These are phyloP conservation scores for Coronaproctus castanopsis DNA, from an alignment of 2,888 invertebrate genomes.

Conservation along the genomic window DNA sequence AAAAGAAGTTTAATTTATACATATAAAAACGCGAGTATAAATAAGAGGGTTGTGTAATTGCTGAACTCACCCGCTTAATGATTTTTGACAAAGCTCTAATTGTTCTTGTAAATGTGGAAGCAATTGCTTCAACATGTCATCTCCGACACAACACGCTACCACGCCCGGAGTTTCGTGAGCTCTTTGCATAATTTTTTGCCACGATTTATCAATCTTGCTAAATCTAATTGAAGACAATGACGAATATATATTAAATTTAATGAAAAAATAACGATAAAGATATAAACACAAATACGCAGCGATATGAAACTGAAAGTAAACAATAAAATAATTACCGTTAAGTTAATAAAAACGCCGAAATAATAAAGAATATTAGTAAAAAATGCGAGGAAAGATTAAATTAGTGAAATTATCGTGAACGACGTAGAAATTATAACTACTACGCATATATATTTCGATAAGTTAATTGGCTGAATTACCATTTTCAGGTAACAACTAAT, in stretches of 20 bases:
- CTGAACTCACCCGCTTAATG: slow-evolving; percentile 58
- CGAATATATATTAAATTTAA: not conserved
- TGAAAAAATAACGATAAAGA: not conserved
- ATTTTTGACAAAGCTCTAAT: slow-evolving; percentile 88
- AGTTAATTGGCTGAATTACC: no score
- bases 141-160: slow-evolving; percentile 87
- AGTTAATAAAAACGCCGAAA: not conserved
- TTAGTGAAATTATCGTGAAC: no score
- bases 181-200: slow-evolving; percentile 94
- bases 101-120: slow-evolving; percentile 89
- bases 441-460: no score
- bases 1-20: no score
- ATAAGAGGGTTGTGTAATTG: no score
- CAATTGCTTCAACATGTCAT: slow-evolving; percentile 75
- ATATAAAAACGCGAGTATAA: no score
- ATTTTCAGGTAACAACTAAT: no score
- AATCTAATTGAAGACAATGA: slow-evolving; percentile 31
- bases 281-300: no score
- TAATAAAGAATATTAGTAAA: no score
- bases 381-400: no score
- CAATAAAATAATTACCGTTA: not conserved
- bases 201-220: slow-evolving; percentile 91
- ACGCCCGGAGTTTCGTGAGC: slow-evolving; percentile 93
- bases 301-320: no score
- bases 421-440: no score